Evolutionary conservation across 2,797 vertebrate species (phyloP), one percentile per base, ranked within the genome.

Genomic region (Danionella dracula): DNA sequence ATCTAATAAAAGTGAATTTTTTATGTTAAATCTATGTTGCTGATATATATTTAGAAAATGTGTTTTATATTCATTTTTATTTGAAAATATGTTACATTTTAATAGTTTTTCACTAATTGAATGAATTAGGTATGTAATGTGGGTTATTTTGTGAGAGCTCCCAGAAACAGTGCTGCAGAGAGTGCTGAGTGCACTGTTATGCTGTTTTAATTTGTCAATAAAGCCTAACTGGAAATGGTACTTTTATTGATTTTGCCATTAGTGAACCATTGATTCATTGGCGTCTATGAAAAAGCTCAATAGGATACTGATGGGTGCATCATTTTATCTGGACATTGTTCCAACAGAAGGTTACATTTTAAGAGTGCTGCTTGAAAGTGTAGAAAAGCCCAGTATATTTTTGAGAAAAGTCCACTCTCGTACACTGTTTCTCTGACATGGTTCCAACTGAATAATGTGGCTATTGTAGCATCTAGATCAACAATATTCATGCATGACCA

Each of bases 401-500:
- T 23, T 23, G 5, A 34, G 10, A 21, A 45, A 7, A 29, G 8
- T 44, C 4, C 19, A 64, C 29, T 4, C 5, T 34, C 35, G 13
- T 55, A 68, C 38, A 53, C 21, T 45, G n/a, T 49, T 51, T 57
- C 71, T 31, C 34, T 70, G 41, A 40, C 51, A 29, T 46, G 53
- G 45, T 66, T 74, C 41, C 44, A 62, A 59, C 53, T 76, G 72
- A 60, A 82, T 82, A 83, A 85, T 70, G 59, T 85, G 80, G 49
- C 81, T 75, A 67, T 64, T 77, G 80, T 84, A 74, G 76, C 62
- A 68, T 54, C 64, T 62, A 73, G 79, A 77, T 82, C 77, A 82
- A 66, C 61, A 71, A 76, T 82, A 80, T 85, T 82, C 76, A 78
- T 77, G 77, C 60, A 63, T 37, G 59, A 84, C 82, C 81, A 84